phyloP scores from a whole-genome alignment of 2,113 vertebrate genomes.

The Motacilla alba region DNA sequence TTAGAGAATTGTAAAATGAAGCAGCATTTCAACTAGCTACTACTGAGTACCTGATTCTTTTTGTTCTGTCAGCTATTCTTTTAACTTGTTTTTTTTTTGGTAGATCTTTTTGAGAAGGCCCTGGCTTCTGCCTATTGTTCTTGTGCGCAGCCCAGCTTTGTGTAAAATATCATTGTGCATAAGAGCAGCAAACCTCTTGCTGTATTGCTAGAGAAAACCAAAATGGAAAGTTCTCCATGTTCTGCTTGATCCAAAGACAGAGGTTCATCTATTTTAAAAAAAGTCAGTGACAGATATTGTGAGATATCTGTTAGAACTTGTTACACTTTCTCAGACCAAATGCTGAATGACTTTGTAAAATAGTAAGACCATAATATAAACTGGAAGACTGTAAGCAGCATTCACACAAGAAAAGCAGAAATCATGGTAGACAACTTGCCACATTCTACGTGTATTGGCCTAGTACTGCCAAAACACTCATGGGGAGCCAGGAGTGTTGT shows the following conservation, averaged over 20 bases:
- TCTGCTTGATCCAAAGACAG: not conserved
- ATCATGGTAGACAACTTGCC: not conserved
- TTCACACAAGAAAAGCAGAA: not conserved
- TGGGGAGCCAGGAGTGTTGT: not conserved
- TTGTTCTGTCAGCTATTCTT: conserved; percentile 13
- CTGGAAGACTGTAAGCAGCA: not conserved
- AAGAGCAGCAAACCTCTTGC: not conserved
- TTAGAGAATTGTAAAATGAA: conserved; percentile 55
- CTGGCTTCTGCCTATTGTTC: not conserved
- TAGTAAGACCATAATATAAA: not conserved
- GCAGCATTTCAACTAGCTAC: conserved; percentile 48
- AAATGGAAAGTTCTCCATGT: not conserved
- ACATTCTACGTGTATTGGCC: accelerated
- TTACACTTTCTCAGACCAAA: not conserved
- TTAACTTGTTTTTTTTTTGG: not conserved
- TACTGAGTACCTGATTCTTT: not conserved
- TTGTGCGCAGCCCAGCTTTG: not conserved
- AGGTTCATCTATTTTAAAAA: not conserved
- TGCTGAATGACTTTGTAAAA: not conserved
- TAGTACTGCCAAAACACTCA: not conserved
- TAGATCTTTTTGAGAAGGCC: not conserved
- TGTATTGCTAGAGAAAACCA: not conserved
- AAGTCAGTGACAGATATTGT: accelerated
- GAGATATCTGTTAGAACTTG: not conserved
- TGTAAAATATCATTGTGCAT: not conserved